Evolutionary conservation across 2,113 vertebrate species (phyloP).

Genomic region (Nannobrachium achirus): DNA sequence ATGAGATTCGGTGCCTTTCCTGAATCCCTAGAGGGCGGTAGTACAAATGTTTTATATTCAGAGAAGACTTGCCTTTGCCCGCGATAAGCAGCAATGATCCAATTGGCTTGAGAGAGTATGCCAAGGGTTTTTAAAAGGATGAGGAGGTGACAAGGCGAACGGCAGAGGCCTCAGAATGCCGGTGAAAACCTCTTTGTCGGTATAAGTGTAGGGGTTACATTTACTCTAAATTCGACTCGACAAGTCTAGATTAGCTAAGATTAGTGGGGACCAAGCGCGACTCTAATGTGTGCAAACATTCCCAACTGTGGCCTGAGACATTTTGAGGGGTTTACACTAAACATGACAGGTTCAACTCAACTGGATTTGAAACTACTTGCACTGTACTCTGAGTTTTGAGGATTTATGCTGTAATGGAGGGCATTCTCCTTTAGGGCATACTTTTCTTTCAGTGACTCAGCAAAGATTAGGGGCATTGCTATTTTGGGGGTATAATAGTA

Average conservation of each 20-base stretch:
- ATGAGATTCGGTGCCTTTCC: slow-evolving; percentile 58
- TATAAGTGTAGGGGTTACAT: slow-evolving; percentile 19
- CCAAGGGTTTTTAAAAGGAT: slow-evolving; percentile 22
- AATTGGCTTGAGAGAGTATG: slow-evolving; percentile 47
- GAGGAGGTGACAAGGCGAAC: slow-evolving; percentile 33
- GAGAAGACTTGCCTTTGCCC: slow-evolving; percentile 41
- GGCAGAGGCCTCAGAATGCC: slow-evolving; percentile 31
- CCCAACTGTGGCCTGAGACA: slow-evolving; percentile 9
- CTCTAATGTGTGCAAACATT: slow-evolving; percentile 25
- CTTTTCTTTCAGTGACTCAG: no score
- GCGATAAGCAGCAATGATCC: slow-evolving; percentile 62
- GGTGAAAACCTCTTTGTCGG: slow-evolving; percentile 28
- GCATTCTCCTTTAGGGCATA: no score
- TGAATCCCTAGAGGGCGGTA: slow-evolving; percentile 70
- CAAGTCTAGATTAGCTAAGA: slow-evolving; percentile 9
- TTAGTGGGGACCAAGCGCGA: slow-evolving; percentile 34
- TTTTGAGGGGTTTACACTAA: slow-evolving; percentile 25
- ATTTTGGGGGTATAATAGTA: no score
- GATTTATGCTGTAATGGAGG: no score
- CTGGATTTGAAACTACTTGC: slow-evolving; percentile 4
- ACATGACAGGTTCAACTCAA: slow-evolving; percentile 12
- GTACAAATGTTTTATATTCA: slow-evolving; percentile 67
- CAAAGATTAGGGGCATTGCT: no score
- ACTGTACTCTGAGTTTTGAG: not conserved
- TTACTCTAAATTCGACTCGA: slow-evolving; percentile 15